Evolutionary conservation across 2,113 vertebrate species (phyloP), one percentile per base, ranked within the genome.

Genomic region (Colinus virginianus): DNA sequence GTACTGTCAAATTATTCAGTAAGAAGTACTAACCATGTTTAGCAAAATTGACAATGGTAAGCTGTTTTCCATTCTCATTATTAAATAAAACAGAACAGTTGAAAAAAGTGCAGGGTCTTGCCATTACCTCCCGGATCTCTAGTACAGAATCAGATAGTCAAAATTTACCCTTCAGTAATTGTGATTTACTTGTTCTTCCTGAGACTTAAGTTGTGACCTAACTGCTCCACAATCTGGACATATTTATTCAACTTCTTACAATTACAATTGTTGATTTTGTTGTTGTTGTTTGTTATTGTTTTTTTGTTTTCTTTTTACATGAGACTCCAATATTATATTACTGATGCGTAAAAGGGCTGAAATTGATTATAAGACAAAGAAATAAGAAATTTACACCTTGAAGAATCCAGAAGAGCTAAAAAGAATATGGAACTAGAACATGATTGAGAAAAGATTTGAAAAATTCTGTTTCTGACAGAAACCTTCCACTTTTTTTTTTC

Each of bases 321-420:
- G 30, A 87, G 80, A 90, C 64, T 93, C 92, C 48, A 96, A 75
- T 94, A 76, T 88, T 81, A 72, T 18, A 34, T 72, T 51, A 78
- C 36, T 13, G 66, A 58, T 17, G 84, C 56, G n/a, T 66, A 83
- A 70, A 45, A 61, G 26, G 36, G 78, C 25, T 75, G 38, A 84
- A 84, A 63, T 6, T 59, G 19, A 48, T 45, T 82, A 69, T 78
- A 92, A 93, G 2, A 64, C 13, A 72, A 28, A 61, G 17, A 72
- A 28, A 56, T 68, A 5, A 55, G 16, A 70, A 49, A 9, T 78
- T 62, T 81, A 56, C 78, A 30, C 36, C 6, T 45, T 13, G 15
- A 78, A 19, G 15, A 87, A 59, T 74, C 46, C 70, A 20, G 77
- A n/a, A 20, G 28, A 81, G 56, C n/a, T 45, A 49, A 74, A 49